Base-by-base conservation (phyloP, 2,797 vertebrate genomes). In the Anas bahamensis region DNA sequence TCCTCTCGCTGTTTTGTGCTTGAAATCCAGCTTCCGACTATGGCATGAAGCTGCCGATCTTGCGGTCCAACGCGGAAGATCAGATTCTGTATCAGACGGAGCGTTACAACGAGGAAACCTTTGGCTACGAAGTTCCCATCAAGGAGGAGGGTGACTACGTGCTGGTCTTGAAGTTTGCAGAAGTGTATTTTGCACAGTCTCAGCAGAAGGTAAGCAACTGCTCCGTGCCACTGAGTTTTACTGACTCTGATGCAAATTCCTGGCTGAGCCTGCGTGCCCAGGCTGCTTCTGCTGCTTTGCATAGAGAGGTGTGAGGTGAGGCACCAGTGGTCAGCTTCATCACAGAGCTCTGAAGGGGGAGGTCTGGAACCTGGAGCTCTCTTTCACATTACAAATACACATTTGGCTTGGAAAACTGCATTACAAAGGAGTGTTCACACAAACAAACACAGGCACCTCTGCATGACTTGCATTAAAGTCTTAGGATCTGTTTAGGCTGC, bases 121-220 rank as follows among this genome's bases (percentile, higher is more conserved):
- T 99, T 90, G 99, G 99, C 86, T 99, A 99, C 3, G 99, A 99
- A 73, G 97, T 99, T 75, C 99, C 99, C 56, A 99, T 99, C 89
- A 98, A 98, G 60, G 99, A 99, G 37, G 99, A 99, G 94, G 99
- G 99, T 65, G 99, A 99, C 95, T 99, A 99, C 2, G 99, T 99
- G 89, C 97, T 99, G 60, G 99, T 99, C 84, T 88, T 99, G 98
- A 99, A 99, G 97, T 99, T 99, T 95, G 99, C 99, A 3, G 99
- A 99, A 88, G 99, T 99, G 86, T 99, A 99, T 97, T 99, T 99
- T 95, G 99, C 99, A 65, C 99, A 99, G 95, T 99, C 99, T 56
- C 99, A 99, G 91, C 99, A 99, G 97, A 99, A 99, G 99, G 99
- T 99, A 97, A 94, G 92, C 48, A 66, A 8, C 56, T 59, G 55